Percentiles rank a stretch among this genome's conserved stretches.
These are phyloP conservation scores for Myiopsitta monachus DNA, from an alignment of 2,113 vertebrate species.

Conservation along the genomic window DNA sequence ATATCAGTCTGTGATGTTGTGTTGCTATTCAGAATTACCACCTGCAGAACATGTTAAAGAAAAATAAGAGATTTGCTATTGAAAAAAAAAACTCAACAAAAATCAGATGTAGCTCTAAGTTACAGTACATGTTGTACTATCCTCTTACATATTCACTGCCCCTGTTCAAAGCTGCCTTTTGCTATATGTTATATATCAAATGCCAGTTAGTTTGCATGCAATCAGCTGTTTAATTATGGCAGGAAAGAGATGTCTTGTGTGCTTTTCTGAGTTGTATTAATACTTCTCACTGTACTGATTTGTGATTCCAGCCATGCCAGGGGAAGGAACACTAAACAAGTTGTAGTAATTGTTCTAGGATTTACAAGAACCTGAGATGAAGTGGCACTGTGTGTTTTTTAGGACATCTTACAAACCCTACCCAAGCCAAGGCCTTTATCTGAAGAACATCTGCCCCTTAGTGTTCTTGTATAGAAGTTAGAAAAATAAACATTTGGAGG, in stretches of 20 bases:
- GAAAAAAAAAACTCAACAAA: not conserved
- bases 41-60: constrained; percentile 1
- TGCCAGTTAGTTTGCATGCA: constrained; percentile 62
- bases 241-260: constrained; percentile 61
- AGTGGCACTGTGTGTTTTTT: constrained; percentile 34
- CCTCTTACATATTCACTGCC: not conserved
- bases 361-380: constrained; percentile 68
- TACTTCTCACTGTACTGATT: constrained; percentile 23
- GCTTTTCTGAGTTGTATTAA: constrained; percentile 58
- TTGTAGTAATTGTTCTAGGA: not conserved
- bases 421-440: not conserved
- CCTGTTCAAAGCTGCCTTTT: constrained; percentile 33
- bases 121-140: not conserved
- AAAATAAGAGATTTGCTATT: constrained; percentile 8
- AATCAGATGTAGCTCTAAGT: constrained; percentile 2
- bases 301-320: not conserved
- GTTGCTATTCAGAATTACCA: constrained; percentile 26
- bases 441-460: not conserved
- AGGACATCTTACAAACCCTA: constrained; percentile 9
- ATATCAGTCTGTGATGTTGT: constrained; percentile 6
- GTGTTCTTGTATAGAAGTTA: constrained; percentile 16
- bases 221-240: constrained; percentile 22
- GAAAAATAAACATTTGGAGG: constrained; percentile 61
- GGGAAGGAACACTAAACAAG: not conserved
- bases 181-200: constrained; percentile 34